Evolutionary conservation across 2,888 invertebrate species (phyloP), one percentile per base, ranked within the genome.

Genomic region (Nephrocerus scutellatus): DNA sequence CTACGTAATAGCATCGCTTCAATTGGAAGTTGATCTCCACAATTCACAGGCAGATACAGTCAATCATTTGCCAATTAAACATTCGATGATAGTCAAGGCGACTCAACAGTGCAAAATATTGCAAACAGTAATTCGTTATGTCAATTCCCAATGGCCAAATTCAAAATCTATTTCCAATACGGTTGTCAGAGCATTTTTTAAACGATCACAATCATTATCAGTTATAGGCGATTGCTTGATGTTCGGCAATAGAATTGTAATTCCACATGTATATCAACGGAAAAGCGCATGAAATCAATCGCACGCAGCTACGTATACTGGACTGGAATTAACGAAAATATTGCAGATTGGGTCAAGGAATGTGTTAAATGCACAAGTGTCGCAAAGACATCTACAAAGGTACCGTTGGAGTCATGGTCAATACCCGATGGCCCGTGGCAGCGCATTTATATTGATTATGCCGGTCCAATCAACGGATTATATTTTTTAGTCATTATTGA

Each of bases 371-470:
- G 58, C 45, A 36, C 44, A 34, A 25, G 31, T 22, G 35, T 43
- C 21, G 50, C 49, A 35, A 52, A 50, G 33, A 43, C 48, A 9
- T 51, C 53, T 10, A 20, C 38, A 6, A 55, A 51, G 44, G 39
- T 42, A 15, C 28, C 15, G 24, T 26, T 47, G 20, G 26, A 19
- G 10, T 39, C 52, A 18, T 52, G 49, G 37, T 41, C 32, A 16
- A 49, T 51, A 32, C 39, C 60, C 18, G 41, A 38, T 5, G 39
- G 48, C 29, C 56, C 58, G 4, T 62, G 60, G 58, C 48, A 60
- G 32, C 44, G 68, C n/a, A 43, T 68, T 6, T 67, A 70, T 49
- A 51, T 63, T n/a, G 70, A 70, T 48, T 66, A 62, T 51, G 62
- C 67, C 5, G 67, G 66, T 14, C 63, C 63, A 13, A 21, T 39